These are phyloP conservation scores for Rhamphomyia laevipes DNA, from an alignment of 2,888 invertebrate genomes.

Conservation along the genomic window DNA sequence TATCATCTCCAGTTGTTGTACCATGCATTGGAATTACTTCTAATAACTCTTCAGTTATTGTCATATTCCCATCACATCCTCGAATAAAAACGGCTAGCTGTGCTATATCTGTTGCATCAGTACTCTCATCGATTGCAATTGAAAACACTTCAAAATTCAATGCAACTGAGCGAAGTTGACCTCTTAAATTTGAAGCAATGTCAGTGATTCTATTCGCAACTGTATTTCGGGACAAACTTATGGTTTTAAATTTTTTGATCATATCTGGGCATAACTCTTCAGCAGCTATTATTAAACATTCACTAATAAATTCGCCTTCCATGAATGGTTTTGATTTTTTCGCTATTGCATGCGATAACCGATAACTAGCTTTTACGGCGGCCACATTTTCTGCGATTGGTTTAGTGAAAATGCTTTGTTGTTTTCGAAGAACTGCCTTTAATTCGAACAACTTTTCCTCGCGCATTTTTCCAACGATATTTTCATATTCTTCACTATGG, in stretches of 20 bases:
- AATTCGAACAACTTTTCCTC: neutral
- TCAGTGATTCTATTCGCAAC: neutral
- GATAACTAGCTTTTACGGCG: neutral
- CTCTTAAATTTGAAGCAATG: neutral
- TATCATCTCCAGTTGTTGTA: conserved; percentile 1
- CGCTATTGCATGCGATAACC: neutral
- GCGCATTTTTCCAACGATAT: neutral
- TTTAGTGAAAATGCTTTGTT: neutral
- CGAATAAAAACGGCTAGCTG: neutral
- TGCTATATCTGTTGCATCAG: neutral
- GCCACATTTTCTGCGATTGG: neutral
- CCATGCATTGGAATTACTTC: neutral
- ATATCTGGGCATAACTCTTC: neutral
- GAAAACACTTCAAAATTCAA: neutral
- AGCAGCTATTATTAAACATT: neutral
- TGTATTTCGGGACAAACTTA: neutral
- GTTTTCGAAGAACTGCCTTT: neutral
- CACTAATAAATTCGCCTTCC: neutral
- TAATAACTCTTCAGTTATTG: neutral
- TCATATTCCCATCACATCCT: neutral
- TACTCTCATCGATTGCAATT: neutral
- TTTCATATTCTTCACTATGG: neutral
- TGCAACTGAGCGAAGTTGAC: neutral
- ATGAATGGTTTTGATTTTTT: neutral
- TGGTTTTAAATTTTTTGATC: neutral